Evolutionary conservation across 1,140 invertebrate genomes (phyloP).

Genomic region (Zaprionus camerounensis): DNA sequence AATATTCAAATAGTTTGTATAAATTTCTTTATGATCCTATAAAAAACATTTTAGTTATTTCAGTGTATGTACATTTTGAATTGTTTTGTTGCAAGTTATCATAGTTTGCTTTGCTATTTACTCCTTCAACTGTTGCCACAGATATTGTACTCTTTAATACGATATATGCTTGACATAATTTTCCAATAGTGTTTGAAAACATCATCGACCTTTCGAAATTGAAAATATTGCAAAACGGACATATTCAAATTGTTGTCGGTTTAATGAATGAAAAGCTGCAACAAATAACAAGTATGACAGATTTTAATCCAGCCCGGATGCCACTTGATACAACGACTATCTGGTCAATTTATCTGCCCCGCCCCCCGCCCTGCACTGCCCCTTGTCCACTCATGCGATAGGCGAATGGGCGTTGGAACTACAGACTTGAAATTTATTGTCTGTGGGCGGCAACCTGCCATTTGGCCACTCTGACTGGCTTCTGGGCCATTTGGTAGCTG

Average conservation of each 20-base stretch:
- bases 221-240: background rate
- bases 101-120: too few species aligned
- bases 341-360: constrained; percentile 15
- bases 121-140: too few species aligned
- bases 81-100: too few species aligned
- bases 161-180: too few species aligned
- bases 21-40: too few species aligned
- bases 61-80: too few species aligned
- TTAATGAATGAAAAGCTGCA: constrained; percentile 6
- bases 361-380: background rate
- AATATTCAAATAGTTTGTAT: too few species aligned
- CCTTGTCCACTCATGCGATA: constrained; percentile 5
- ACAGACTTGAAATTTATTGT: constrained; percentile 50
- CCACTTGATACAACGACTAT: constrained; percentile 1
- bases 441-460: constrained; percentile 36
- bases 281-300: constrained; percentile 10
- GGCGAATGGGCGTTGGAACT: constrained; percentile 35
- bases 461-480: constrained; percentile 29
- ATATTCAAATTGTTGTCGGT: constrained; percentile 1
- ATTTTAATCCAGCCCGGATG: constrained; percentile 13
- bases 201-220: background rate
- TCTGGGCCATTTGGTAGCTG: constrained; percentile 17
- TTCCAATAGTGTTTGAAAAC: background rate
- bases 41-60: too few species aligned
- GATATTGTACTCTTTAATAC: too few species aligned